These are phyloP conservation scores for Acipenser transmontanus DNA, from an alignment of 2,797 vertebrate genomes.

Conservation along the genomic window DNA sequence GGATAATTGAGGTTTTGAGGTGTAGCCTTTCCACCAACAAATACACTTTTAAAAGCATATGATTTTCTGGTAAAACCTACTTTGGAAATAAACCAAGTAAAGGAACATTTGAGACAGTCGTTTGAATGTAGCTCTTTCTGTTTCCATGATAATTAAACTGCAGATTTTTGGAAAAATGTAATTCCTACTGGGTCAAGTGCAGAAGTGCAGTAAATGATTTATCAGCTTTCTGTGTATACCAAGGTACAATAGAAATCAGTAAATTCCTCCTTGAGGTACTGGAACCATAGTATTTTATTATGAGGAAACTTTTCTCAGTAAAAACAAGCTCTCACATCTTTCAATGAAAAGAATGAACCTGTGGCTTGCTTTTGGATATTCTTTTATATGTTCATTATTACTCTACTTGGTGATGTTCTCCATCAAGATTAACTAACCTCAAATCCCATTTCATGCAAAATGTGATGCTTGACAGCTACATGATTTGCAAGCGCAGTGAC, in stretches of 20 bases:
- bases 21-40: too few species aligned
- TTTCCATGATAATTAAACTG: too few species aligned
- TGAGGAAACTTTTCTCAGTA: neutral
- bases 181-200: neutral
- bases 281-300: neutral
- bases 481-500: constrained; percentile 30
- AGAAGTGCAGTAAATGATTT: neutral
- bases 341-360: neutral
- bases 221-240: neutral
- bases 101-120: too few species aligned
- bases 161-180: neutral
- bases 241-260: neutral
- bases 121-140: too few species aligned
- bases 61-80: too few species aligned
- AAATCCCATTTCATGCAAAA: constrained; percentile 32
- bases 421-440: constrained; percentile 15
- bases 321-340: constrained; percentile 30
- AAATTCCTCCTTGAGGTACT: neutral
- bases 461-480: constrained; percentile 16
- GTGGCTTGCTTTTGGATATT: neutral
- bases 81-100: too few species aligned
- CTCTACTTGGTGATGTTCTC: neutral
- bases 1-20: too few species aligned
- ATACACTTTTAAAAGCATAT: too few species aligned
- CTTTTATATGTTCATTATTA: constrained; percentile 7